phyloP scores from a whole-genome alignment of 2,797 vertebrate species.

The Synaphobranchus kaupii region DNA sequence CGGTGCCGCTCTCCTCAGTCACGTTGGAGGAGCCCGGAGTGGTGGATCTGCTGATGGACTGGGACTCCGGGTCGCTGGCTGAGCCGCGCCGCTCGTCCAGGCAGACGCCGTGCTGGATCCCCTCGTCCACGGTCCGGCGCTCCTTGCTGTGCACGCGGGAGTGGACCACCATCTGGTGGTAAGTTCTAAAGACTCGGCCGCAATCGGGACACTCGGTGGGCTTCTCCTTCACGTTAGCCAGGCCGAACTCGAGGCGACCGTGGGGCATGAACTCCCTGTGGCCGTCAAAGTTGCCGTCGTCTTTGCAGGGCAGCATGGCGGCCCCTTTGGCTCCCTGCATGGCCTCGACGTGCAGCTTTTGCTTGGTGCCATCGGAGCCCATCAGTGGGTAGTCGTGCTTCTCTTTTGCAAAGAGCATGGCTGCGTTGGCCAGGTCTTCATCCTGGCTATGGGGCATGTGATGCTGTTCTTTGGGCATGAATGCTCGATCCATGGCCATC shows the following conservation, averaged over 20 bases:
- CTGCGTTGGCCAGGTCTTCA: constrained; percentile 82
- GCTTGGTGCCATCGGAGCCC: constrained; percentile 89
- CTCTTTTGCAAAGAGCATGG: constrained; percentile 90
- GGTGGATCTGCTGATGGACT: constrained; percentile 97
- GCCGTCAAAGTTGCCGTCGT: constrained; percentile 85
- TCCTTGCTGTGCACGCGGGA: constrained; percentile 94
- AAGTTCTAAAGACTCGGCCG: constrained; percentile 94
- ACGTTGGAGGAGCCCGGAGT: constrained; percentile 96
- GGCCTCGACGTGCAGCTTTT: constrained; percentile 89
- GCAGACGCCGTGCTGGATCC: constrained; percentile 70
- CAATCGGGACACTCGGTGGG: constrained; percentile 96
- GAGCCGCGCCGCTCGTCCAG: constrained; percentile 93
- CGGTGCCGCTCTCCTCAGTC: constrained; percentile 93
- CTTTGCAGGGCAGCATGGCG: constrained; percentile 82
- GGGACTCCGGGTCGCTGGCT: constrained; percentile 96
- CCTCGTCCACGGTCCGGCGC: constrained; percentile 84
- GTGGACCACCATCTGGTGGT: constrained; percentile 98
- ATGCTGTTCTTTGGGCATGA: constrained; percentile 93
- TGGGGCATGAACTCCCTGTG: constrained; percentile 90
- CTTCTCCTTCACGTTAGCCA: constrained; percentile 89
- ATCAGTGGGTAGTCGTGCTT: constrained; percentile 90
- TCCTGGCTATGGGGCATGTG: constrained; percentile 86
- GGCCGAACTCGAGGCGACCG: constrained; percentile 82
- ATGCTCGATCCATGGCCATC: constrained; percentile 94
- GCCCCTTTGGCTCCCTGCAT: constrained; percentile 86